Evolutionary conservation across 2,113 vertebrate species (phyloP), one percentile per base, ranked within the genome.

Genomic region (Cottus gobio): DNA sequence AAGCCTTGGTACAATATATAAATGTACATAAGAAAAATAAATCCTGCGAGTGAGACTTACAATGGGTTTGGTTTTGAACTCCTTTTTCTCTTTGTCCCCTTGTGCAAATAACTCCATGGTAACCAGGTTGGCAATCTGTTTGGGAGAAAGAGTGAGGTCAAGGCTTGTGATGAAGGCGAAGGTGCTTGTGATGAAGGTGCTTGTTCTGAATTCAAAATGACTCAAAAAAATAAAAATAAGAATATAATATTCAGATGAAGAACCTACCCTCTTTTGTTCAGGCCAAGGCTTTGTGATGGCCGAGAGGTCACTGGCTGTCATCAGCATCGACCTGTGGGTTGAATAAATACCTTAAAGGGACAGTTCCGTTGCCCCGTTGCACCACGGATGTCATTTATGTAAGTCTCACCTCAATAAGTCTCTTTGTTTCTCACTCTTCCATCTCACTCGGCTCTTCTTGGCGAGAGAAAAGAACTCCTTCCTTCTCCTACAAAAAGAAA

Each of bases 271-370:
- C 77, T 96, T 95, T 84, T 98, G 97, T 85, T 98, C 93, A 57
- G 96, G 96, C 97, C 97, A 98, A 39, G 96, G 97, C 82, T 98
- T 98, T 54, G 96, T 96, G 86, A 98, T 97, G 11, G 97, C 97
- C 82, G 96, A 97, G 66, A 98, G 94, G 75, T 98, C 97, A 83
- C 96, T 97, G 0, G 96, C 97, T 48, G 97, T 98, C 97, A 98
- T 98, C 89, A 98, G 69, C 97, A 98, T 98, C 1, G 97, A 97
- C 87, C 97, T 98, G 90, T 42, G 37, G 34, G 42, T 48, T 30
- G 61, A 74, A 78, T 36, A 9, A 56, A 77, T 26, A 37, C 22
- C 34, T 71, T 61, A 22, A 67, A 64, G 36, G 11, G 11, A 34
- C 20, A 42, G 26, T 13, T 0, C 1, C 13, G 20, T 8, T 50